Base-by-base conservation (phyloP, 2,113 vertebrate species). In the Myrmecobius fasciatus region DNA sequence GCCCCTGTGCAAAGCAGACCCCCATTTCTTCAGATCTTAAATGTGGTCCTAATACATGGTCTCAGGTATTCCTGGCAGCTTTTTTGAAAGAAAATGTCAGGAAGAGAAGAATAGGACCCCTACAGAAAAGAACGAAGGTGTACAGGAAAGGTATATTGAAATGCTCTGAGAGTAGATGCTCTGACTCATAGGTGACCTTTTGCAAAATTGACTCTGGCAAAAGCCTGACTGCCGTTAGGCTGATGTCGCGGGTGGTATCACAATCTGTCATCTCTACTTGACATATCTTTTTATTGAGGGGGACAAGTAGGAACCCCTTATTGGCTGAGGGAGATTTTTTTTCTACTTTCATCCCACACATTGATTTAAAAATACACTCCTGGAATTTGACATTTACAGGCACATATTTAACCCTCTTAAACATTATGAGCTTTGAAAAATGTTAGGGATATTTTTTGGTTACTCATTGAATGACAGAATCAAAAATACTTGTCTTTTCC, bases 271-370 rank as follows among this genome's bases (percentile, higher is more conserved):
- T 97, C 95, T 92, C 91, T 92, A 28, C 96, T 97, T 98, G 97
- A 98, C 97, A 98, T 97, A 97, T 97, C 97, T 97, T 97, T 95
- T 95, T 98, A 97, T 97, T 97, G 97, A 98, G 98, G 97, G 97
- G 96, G 97, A 98, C 98, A 96, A 97, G 96, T 97, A 98, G 98
- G 97, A 98, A 97, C 96, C 96, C 96, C 95, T 97, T 96, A 96
- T 91, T 97, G 96, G 96, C 94, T 91, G 95, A 96, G 96, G 96
- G 96, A 96, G 93, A 91, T 75, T 97, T 96, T 96, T 96, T 95
- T 91, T 97, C 95, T 97, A 95, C 97, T 98, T 98, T 91, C 97
- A 96, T 97, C 98, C 98, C 97, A 98, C 98, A 96, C 93, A 3
- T 67, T 96, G 95, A 95, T 96, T 97, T 98, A 98, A 98, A 98